phyloP scores from a whole-genome alignment of 2,797 vertebrate species.

The Mus caroli region DNA sequence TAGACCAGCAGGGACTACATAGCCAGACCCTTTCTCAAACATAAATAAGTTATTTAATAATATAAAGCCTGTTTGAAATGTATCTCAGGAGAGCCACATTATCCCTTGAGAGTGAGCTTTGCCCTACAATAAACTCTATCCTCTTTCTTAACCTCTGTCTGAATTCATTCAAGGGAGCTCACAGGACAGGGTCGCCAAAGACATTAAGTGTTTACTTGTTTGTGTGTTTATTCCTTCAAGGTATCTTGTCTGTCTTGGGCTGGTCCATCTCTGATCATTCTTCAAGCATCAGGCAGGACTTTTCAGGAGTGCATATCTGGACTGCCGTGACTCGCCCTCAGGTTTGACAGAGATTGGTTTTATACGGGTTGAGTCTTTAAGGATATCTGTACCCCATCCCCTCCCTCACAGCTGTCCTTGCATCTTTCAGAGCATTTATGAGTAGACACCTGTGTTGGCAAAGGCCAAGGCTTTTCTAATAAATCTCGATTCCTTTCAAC shows the following conservation, averaged over 20 bases:
- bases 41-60: background rate
- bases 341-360: background rate
- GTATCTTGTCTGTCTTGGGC: background rate
- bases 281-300: background rate
- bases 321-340: background rate
- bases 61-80: background rate
- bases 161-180: background rate
- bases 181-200: background rate
- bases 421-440: too few species aligned
- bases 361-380: background rate
- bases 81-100: background rate
- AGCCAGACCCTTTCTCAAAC: background rate
- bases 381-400: too few species aligned
- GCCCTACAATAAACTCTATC: background rate
- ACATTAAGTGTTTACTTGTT: background rate
- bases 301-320: background rate
- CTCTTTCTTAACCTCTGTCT: background rate
- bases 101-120: background rate
- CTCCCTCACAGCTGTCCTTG: background rate
- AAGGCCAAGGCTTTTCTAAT: slow-evolving; percentile 16
- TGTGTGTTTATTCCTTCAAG: background rate
- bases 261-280: background rate
- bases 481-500: slow-evolving; percentile 1
- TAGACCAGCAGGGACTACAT: background rate
- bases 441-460: background rate